A percentile compares a stretch with the other conserved stretches of the same genome.
These are phyloP conservation scores for Diachrysia chrysitis DNA, from an alignment of 2,888 invertebrate genomes.

Conservation along the genomic window DNA sequence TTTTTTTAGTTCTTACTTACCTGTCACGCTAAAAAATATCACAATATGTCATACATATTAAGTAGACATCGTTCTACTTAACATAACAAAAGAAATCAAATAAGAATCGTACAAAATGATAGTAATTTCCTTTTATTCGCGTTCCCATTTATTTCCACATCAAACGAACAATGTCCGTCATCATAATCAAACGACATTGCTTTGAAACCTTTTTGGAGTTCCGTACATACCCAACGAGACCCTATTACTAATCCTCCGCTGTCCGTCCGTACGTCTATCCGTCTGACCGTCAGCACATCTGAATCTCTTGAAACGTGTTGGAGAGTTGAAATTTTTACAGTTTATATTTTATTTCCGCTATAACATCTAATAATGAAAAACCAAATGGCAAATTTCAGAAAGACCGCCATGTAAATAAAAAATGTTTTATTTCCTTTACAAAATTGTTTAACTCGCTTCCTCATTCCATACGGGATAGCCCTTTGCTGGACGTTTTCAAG, in stretches of 20 bases:
- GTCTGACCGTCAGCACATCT: not conserved
- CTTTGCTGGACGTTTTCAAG: too few relatives aligned
- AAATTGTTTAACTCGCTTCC: too few relatives aligned
- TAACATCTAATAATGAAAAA: too few relatives aligned
- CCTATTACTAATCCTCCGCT: not conserved
- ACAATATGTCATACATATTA: conserved; percentile 13
- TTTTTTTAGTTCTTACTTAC: not conserved
- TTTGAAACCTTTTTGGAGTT: conserved; percentile 6
- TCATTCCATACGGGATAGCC: too few relatives aligned
- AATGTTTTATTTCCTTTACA: too few relatives aligned
- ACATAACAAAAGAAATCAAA: conserved; percentile 45
- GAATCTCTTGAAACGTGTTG: too few relatives aligned
- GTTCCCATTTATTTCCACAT: conserved; percentile 46
- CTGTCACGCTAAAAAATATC: too few relatives aligned
- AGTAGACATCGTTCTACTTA: conserved; percentile 31
- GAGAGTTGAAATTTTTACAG: too few relatives aligned
- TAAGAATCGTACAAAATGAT: conserved; percentile 37
- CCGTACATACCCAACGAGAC: not conserved
- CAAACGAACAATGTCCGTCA: conserved; percentile 34
- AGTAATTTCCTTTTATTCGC: conserved; percentile 40
- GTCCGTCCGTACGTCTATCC: not conserved
- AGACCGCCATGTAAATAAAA: too few relatives aligned
- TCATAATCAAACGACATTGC: conserved; percentile 38
- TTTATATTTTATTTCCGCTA: too few relatives aligned
- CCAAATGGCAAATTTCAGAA: too few relatives aligned